These are phyloP conservation scores for Rattus norvegicus DNA, from an alignment of 2,113 vertebrate genomes.

Conservation along the genomic window GRCr8 NC_086022.1:132442001-132442500, in stretches of 20 bases:
- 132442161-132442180: not conserved
- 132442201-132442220: not conserved
- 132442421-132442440: not conserved
- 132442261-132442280: not conserved
- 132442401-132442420: not conserved
- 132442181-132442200: not conserved
- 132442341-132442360: not conserved
- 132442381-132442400: not conserved
- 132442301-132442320: not conserved
- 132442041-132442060: not conserved
- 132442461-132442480: not conserved
- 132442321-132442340: not conserved
- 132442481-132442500: not conserved
- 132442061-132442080: not conserved
- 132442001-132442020: not conserved
- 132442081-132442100: not conserved
- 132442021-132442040: not conserved
- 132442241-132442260: not conserved
- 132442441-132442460: not conserved
- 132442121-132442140: not conserved
- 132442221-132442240: not conserved
- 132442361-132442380: not conserved
- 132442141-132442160: not conserved
- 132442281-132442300: not conserved
- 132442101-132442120: not conserved